Base-by-base conservation (phyloP, 2,113 vertebrate genomes). In the Phoenicopterus ruber region DNA sequence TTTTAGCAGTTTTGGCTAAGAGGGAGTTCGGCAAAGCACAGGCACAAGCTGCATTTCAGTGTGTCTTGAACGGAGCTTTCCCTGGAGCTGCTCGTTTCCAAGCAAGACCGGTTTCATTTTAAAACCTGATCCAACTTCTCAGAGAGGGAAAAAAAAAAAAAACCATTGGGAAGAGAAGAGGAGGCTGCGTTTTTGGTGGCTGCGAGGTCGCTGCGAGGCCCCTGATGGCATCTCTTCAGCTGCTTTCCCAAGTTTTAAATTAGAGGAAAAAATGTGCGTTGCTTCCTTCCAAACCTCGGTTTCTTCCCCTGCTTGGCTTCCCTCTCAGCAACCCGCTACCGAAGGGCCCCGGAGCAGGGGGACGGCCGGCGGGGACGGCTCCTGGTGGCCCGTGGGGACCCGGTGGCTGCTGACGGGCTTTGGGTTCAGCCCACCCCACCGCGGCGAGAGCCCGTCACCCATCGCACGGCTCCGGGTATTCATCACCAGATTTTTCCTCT, bases 161-260 rank as follows among this genome's bases (percentile, higher is more conserved):
- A 20, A 21, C n/a, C 36, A 8, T 3, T 1, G 28, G 49, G 81
- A 38, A 58, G 86, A 80, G 80, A 29, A 38, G 66, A 58, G 52
- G 67, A 66, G 77, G 47, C 84, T 26, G 86, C 19, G 0, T 11
- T 91, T 49, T 34, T 7, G 63, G 67, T 1, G 95, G 76, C 88
- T 1, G 2, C 2, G n/a, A 95, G 95, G 95, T 96, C 67, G 25
- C 93, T 14, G 80, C 1, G 83, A 96, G 96, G 96, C 96, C 95
- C 91, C 95, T 20, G 93, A 78, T 96, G 95, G 94, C 96, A 96
- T 91, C 87, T 69, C 94, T 84, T 95, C 96, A 71, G 94, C 93
- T 96, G 84, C 25, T 72, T 97, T 96, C 83, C 73, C 91, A 40
- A 57, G 77, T 91, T 89, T 36, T 50, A 96, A 96, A 96, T 66